Conservation (phyloP, 1,140 invertebrate genomes). For the Ditylenchus dipsaci region DNA sequence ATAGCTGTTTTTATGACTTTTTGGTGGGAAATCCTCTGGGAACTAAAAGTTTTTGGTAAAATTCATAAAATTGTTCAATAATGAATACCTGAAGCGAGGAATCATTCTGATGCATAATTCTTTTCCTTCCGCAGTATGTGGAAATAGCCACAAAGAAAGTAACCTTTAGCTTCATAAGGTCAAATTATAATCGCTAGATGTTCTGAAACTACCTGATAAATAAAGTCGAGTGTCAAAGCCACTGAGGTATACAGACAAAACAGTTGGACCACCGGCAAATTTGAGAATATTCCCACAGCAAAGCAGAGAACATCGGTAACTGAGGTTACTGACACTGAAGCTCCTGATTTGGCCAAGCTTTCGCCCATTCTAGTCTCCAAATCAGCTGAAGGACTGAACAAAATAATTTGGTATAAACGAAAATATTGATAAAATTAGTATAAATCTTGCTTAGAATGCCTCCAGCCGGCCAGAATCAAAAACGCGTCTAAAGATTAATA, state of each 20-base stretch:
- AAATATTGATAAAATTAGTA: background rate
- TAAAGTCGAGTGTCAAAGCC: conserved; percentile 49
- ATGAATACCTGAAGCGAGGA: no score
- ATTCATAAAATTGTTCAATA: no score
- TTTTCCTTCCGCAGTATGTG: conserved; percentile 42
- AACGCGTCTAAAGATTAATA: conserved; percentile 43
- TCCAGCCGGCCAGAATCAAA: conserved; percentile 52
- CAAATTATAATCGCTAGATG: background rate
- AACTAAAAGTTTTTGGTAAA: no score
- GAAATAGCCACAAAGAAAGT: conserved; percentile 51
- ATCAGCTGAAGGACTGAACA: conserved; percentile 32
- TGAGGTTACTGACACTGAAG: conserved; percentile 53
- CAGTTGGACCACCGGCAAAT: conserved; percentile 51
- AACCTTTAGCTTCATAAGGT: conserved; percentile 28
- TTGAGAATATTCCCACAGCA: conserved; percentile 52
- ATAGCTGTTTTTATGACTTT: no score
- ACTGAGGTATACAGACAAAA: conserved; percentile 54
- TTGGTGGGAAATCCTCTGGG: no score
- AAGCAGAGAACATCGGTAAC: conserved; percentile 53
- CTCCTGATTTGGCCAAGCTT: conserved; percentile 52
- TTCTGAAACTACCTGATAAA: conserved; percentile 44
- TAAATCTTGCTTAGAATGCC: conserved; percentile 48
- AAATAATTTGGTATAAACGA: background rate
- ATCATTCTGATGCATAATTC: conserved; percentile 5
- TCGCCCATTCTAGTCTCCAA: conserved; percentile 44